Percentiles rank a stretch among this genome's conserved stretches.
These are phyloP conservation scores for Dendropsophus ebraccatus DNA, from an alignment of 2,113 vertebrate species.

Conservation along the genomic window DNA sequence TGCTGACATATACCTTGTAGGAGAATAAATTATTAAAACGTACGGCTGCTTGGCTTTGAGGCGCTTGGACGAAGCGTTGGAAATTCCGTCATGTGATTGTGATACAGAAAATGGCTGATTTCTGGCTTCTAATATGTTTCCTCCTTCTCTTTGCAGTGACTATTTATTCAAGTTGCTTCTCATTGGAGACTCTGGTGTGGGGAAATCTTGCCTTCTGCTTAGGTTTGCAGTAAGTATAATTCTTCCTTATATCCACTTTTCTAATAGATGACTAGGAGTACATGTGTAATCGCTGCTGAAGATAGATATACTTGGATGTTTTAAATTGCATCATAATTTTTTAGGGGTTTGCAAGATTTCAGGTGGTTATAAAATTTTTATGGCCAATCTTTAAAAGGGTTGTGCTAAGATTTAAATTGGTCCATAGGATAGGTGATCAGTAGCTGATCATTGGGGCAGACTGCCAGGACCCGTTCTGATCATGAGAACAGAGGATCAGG, in stretches of 20 bases:
- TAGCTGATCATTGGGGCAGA: too few relatives aligned
- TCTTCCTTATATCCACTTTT: not conserved
- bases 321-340: too few relatives aligned
- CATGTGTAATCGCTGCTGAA: too few relatives aligned
- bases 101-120: not conserved
- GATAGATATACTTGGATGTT: too few relatives aligned
- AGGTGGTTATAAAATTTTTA: too few relatives aligned
- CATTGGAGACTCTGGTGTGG: constrained; percentile 97
- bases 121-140: not conserved
- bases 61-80: not conserved
- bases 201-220: constrained; percentile 97
- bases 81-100: constrained; percentile 17
- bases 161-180: constrained; percentile 99
- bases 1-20: not conserved
- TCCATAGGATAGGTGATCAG: too few relatives aligned
- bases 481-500: too few relatives aligned
- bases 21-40: not conserved
- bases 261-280: too few relatives aligned
- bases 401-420: too few relatives aligned
- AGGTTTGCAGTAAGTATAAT: constrained; percentile 94
- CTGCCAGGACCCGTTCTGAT: too few relatives aligned
- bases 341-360: not conserved
- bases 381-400: too few relatives aligned
- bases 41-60: not conserved
- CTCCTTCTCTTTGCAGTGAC: constrained; percentile 80